Evolutionary conservation across 2,888 invertebrate species (phyloP).

Genomic region (Himalopsyche tibetana): DNA sequence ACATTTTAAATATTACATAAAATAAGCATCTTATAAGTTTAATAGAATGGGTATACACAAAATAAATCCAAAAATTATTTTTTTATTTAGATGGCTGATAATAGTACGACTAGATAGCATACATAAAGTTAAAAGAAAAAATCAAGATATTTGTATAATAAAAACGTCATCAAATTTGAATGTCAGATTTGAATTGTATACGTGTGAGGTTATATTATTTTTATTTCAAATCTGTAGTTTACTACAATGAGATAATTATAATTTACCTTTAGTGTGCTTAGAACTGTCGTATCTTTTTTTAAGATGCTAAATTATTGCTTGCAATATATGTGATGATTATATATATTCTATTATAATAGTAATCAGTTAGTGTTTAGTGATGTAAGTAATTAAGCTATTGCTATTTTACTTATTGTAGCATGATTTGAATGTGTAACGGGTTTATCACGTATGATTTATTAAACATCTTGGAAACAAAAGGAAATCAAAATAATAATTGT

Average conservation of each 20-base stretch:
- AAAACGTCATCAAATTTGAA: constrained; percentile 55
- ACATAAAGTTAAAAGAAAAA: neutral
- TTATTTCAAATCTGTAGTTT: neutral
- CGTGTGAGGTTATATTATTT: constrained; percentile 52
- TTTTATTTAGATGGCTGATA: neutral
- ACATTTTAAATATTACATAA: too few relatives aligned
- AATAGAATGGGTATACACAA: too few relatives aligned
- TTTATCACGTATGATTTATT: too few relatives aligned
- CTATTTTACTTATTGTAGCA: too few relatives aligned
- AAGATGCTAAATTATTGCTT: neutral
- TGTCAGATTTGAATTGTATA: constrained; percentile 63
- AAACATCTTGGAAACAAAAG: too few relatives aligned
- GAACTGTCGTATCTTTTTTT: neutral
- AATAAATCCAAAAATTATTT: too few relatives aligned
- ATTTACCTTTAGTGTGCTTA: neutral
- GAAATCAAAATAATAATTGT: too few relatives aligned
- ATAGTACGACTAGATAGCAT: neutral
- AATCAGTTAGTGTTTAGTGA: too few relatives aligned
- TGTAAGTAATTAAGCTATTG: too few relatives aligned
- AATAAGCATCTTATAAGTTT: too few relatives aligned
- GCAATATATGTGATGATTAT: constrained; percentile 8
- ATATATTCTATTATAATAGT: neutral
- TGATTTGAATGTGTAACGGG: too few relatives aligned
- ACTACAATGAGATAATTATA: neutral
- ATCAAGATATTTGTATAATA: neutral